A percentile compares a stretch with the other conserved stretches of the same genome.
These are phyloP conservation scores for Melanaphis sacchari DNA, from an alignment of 1,140 invertebrate genomes.

Conservation along the genomic window DNA sequence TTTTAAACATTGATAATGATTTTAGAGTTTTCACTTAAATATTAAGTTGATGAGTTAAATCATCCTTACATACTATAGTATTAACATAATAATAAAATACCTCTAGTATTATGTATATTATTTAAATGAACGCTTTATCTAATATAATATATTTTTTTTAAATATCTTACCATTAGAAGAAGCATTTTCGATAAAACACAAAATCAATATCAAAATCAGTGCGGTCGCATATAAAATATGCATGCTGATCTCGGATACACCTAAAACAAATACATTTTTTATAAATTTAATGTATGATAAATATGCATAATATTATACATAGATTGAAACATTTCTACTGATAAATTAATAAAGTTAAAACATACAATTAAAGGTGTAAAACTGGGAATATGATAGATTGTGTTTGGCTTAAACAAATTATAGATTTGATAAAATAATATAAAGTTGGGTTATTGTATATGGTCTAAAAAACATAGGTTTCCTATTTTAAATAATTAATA, in stretches of 20 bases:
- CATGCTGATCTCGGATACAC: conserved; percentile 39
- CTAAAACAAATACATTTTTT: conserved; percentile 17
- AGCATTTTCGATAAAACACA: background rate
- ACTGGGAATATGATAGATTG: too few relatives aligned
- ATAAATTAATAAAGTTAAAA: too few relatives aligned
- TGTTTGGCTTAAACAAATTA: too few relatives aligned
- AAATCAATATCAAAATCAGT: background rate
- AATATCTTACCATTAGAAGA: conserved; percentile 39
- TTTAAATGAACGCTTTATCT: background rate
- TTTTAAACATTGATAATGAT: background rate
- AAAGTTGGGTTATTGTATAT: too few relatives aligned
- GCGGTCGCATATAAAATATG: background rate
- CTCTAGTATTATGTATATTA: background rate
- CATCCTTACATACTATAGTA: background rate
- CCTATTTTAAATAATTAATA: background rate
- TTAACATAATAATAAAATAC: background rate
- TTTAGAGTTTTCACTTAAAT: background rate
- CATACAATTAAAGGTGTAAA: too few relatives aligned
- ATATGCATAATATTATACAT: background rate
- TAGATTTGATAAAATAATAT: too few relatives aligned
- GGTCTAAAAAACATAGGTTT: background rate
- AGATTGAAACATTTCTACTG: background rate
- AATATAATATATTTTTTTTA: too few relatives aligned
- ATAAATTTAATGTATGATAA: background rate
- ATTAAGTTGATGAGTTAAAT: background rate